Base-by-base conservation (phyloP, 2,888 invertebrate species). In the Cosmia trapezina region DNA sequence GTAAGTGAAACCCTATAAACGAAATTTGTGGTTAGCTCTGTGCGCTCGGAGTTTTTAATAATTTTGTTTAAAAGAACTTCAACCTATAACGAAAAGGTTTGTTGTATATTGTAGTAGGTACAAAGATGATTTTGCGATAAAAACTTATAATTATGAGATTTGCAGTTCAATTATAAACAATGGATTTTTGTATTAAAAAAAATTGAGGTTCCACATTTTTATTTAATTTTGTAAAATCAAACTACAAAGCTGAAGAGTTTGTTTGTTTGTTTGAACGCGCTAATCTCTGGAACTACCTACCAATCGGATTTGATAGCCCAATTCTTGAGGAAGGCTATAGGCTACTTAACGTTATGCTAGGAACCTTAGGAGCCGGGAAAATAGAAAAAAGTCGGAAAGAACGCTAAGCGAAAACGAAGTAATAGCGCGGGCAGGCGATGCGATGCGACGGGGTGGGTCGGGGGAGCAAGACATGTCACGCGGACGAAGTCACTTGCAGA, bases 1-100 rank as follows among this genome's bases (percentile, higher is more conserved):
- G 7, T 68, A 54, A 65, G 45, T 82, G 28, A 65, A 80, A 71
- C 14, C 12, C 0, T 77, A 49, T 43, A 45, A 57, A 51, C 12
- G 8, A 68, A 71, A 77, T 33, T 59, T 7, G 9, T 19, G 37
- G 12, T 17, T 6, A 59, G n/a, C n/a, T 62, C 33, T 49, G 17
- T 41, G 17, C 45, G 49, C n/a, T 59, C 7, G 9, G 5, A 49
- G 49, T 47, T 66, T 56, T 37, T 37, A 4, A 57, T 33, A 22
- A 59, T 53, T 60, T 76, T 56, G 28, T 11, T 54, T 11, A 43
- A 53, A 53, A 33, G 47, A 47, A 45, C 4, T 6, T 56, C 17
- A 54, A 51, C 11, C 6, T 41, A 9, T 61, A 49, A n/a, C 14
- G 7, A 66, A 71, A 51, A 49, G 3, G 9, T 70, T 76, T 63